phyloP scores from a whole-genome alignment of 2,797 vertebrate genomes.

The Tinamus major region DNA sequence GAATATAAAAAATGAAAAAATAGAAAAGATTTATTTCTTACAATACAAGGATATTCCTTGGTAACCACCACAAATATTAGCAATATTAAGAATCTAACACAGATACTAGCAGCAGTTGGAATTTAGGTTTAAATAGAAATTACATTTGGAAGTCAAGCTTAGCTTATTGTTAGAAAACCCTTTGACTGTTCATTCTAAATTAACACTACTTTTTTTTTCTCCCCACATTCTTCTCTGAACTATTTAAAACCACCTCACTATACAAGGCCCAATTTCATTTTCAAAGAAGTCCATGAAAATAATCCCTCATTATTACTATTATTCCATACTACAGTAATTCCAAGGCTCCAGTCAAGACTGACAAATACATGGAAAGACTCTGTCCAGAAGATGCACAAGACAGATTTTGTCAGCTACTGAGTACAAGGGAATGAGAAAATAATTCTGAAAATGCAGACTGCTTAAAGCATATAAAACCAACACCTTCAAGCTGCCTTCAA shows the following conservation, averaged over 20 bases:
- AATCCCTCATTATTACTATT: neutral
- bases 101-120: neutral
- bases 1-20: neutral
- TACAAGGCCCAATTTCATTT: neutral
- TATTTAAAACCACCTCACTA: neutral
- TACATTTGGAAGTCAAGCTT: conserved; percentile 6
- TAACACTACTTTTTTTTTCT: neutral
- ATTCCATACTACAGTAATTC: neutral
- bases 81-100: neutral
- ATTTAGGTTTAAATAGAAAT: neutral
- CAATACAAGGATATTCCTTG: neutral
- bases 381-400: neutral
- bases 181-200: neutral
- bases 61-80: neutral
- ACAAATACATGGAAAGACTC: neutral
- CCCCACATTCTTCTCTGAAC: neutral
- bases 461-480: neutral
- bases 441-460: neutral
- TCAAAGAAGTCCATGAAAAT: neutral
- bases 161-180: neutral
- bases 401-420: neutral
- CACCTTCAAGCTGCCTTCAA: conserved; percentile 18
- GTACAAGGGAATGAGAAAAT: neutral
- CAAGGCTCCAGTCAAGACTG: neutral
- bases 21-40: neutral